Base-by-base conservation (phyloP, 1,140 invertebrate species). In the Neuroterus valhalla region DNA sequence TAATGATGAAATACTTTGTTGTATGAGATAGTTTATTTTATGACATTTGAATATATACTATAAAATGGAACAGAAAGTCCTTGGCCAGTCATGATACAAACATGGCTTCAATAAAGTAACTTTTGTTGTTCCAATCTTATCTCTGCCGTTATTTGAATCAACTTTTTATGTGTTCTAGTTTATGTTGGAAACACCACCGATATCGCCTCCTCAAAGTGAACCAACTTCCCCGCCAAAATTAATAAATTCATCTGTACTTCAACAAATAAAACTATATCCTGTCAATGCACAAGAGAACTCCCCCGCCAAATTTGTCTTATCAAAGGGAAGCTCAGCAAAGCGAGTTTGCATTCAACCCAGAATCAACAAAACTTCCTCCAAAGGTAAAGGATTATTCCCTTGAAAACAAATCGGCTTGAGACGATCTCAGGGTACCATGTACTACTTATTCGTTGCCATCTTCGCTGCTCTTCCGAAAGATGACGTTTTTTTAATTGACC, bases 101-200 rank as follows among this genome's bases (percentile, higher is more conserved):
- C 5, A 38, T 38, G 10, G 10, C 10, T 38, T 38, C 1, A 10
- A 38, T 38, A 38, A 5, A 38, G 10, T 38, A 38, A 38, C 1
- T 38, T 38, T 38, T 38, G 4, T 38, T 38, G 31, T 8, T 38
- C 10, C 5, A 38, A 8, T 31, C 5, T 6, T 31, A 3, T 2
- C 5, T 31, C 0, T 31, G 5, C 31, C 2, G 31, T 8, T 8
- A 38, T 8, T 38, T 38, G 6, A 8, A 5, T 8, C 19, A 43
- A 43, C 66, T 50, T 19, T n/a, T n/a, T 43, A 0, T 73, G 19
- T 70, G 48, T 76, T 78, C 76, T 48, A 89, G 86, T 77, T 84
- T 66, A 70, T 68, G 44, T 66, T 89, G 15, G 87, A 88, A 67
- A 88, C 82, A 26, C 87, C 88, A 21, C 86, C 87, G 8, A 89